Evolutionary conservation across 2,797 vertebrate genomes (phyloP), one percentile per base, ranked within the genome.

Genomic region (Urosaurus nigricauda): DNA sequence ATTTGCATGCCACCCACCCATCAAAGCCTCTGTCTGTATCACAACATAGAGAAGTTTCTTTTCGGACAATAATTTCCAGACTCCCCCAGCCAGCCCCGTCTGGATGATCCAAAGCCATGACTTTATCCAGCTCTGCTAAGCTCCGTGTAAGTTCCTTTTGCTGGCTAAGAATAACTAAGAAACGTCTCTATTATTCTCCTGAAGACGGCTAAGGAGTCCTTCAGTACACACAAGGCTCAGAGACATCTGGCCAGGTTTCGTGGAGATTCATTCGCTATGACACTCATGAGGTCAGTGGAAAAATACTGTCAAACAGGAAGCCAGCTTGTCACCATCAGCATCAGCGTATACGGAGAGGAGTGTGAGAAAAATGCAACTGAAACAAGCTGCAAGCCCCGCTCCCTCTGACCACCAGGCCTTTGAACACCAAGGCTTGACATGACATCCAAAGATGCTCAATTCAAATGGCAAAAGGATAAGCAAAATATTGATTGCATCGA

Each of bases 251-350:
- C 40, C 70, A 68, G 40, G 58, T 53, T 71, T 53, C 79, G 56
- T 53, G 65, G 79, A 86, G 78, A n/a, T 4, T 43, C 70, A 40
- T 82, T 82, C 37, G 1, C 43, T 56, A 68, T 74, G 78, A 86
- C 78, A 43, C n/a, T 75, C 16, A 0, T 43, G 14, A 86, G 84
- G 78, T 81, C 84, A 82, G 35, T 75, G 35, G 79, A 26, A 74
- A 81, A 82, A 74, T 8, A 82, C 13, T 0, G 24, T 85, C 77
- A 53, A 37, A 82, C 70, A 81, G 84, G 84, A 89, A 89, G 58
- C 73, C 11, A 43, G 68, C 24, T 35, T 82, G 83, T 81, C 75
- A 58, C 11, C 16, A 26, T 79, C 78, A 74, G 78, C 83, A 65
- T 68, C 29, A 68, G 65, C 65, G 11, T 32, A 26, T 37, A 81